Conservation (phyloP, 1,140 invertebrate species). For the Cotesia glomerata region DNA sequence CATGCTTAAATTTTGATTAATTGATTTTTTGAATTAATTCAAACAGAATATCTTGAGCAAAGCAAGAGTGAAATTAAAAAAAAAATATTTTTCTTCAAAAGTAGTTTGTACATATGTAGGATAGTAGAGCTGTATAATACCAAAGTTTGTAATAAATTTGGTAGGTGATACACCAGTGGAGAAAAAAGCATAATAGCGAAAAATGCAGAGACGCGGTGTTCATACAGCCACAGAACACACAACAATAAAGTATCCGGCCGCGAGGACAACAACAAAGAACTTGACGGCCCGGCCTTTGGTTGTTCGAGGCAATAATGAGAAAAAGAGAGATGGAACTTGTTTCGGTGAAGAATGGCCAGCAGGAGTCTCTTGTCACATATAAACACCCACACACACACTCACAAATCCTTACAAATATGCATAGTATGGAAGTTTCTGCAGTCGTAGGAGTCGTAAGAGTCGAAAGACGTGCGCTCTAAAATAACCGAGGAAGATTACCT, state of each 20-base stretch:
- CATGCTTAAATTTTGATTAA: too few relatives aligned
- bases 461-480: neutral
- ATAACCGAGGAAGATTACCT: neutral
- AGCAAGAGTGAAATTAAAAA: too few relatives aligned
- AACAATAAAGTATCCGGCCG: slow-evolving; percentile 23
- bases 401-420: too few relatives aligned
- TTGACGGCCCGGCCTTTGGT: neutral
- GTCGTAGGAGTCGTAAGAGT: neutral
- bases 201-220: slow-evolving; percentile 1
- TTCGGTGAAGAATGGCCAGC: slow-evolving; percentile 7
- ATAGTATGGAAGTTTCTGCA: too few relatives aligned
- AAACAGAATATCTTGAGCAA: too few relatives aligned
- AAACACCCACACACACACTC: too few relatives aligned
- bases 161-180: neutral
- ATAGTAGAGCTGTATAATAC: too few relatives aligned
- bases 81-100: too few relatives aligned
- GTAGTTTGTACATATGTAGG: too few relatives aligned
- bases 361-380: neutral
- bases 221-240: neutral
- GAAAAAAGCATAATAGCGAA: neutral
- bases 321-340: slow-evolving; percentile 21
- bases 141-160: neutral
- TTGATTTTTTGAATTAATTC: too few relatives aligned
- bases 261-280: slow-evolving; percentile 27
- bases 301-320: slow-evolving; percentile 21